Conservation (phyloP, 2,797 vertebrate species). For the Chelmon rostratus region DNA sequence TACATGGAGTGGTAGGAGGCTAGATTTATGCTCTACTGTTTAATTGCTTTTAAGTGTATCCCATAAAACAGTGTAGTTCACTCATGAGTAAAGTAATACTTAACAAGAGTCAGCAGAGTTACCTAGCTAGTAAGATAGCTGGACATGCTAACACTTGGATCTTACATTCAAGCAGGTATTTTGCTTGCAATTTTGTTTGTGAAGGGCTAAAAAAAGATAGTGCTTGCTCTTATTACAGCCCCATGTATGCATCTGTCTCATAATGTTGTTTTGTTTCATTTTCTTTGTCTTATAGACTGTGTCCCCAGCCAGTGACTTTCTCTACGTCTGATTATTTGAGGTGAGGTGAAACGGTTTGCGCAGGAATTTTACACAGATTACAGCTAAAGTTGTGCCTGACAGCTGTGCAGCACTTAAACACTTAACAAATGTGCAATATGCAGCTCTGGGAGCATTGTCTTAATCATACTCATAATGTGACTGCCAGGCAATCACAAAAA, state of each 20-base stretch:
- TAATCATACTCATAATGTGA: slow-evolving; percentile 16
- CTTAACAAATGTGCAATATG: slow-evolving; percentile 10
- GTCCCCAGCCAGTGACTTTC: not conserved
- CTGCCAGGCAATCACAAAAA: slow-evolving; percentile 24
- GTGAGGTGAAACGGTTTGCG: slow-evolving; percentile 19
- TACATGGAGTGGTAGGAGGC: not conserved
- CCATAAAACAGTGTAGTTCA: not conserved
- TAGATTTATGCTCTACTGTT: not conserved
- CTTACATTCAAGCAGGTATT: not conserved
- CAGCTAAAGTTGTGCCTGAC: slow-evolving; percentile 18
- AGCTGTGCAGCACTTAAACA: not conserved
- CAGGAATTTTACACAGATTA: slow-evolving; percentile 39
- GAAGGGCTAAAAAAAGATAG: not conserved
- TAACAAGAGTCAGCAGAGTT: no score
- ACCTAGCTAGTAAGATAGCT: not conserved
- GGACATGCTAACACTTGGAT: not conserved
- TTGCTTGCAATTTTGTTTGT: not conserved
- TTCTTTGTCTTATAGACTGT: not conserved
- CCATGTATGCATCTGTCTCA: not conserved
- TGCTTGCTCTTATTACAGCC: no score
- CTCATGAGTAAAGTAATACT: not conserved
- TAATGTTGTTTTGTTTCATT: not conserved
- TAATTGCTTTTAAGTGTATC: not conserved
- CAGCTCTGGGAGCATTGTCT: not conserved
- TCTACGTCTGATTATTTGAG: slow-evolving; percentile 28